Base-by-base conservation (phyloP, 2,113 vertebrate genomes). In the Marmota monax region DNA sequence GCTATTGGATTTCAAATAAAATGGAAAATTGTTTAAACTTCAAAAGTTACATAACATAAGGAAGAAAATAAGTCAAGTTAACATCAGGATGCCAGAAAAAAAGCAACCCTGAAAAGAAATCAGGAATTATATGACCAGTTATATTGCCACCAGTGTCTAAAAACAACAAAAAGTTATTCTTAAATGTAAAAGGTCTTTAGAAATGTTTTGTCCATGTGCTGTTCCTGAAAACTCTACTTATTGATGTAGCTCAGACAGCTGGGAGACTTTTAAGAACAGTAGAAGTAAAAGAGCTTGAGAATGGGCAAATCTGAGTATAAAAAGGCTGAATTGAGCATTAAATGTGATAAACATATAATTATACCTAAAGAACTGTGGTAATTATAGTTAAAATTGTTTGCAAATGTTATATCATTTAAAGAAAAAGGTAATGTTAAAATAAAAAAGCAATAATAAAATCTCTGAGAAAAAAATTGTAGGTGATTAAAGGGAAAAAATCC, bases 281-380 rank as follows among this genome's bases (percentile, higher is more conserved):
- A 27, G 67, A 77, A 94, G 25, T 22, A 63, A 79, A 79, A 77
- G 3, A 82, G 23, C 20, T 72, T 53, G 95, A 92, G 56, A 96
- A 85, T 88, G 45, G 32, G 63, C 45, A 91, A 95, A 83, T 79
- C 53, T 86, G n/a, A 89, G 32, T 65, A 58, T 91, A 22, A 88
- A 79, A 87, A 74, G 25, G 29, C 25, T 58, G 45, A 89, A 85
- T 51, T 94, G 83, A 91, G 53, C 51, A 89, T 86, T 95, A 91
- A 95, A 83, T 92, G 32, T 61, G 42, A 82, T 76, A 94, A 94
- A 91, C 61, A 83, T 82, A 48, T 88, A 97, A 95, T 94, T 95
- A 89, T 29, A 65, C 27, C 76, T 83, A 63, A 92, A 93, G 63
- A 94, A 84, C 53, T 70, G 8, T 90, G 32, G 45, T 61, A 78